These are phyloP conservation scores for Gymnosoma rotundatum DNA, from an alignment of 2,888 invertebrate genomes.

Conservation along the genomic window DNA sequence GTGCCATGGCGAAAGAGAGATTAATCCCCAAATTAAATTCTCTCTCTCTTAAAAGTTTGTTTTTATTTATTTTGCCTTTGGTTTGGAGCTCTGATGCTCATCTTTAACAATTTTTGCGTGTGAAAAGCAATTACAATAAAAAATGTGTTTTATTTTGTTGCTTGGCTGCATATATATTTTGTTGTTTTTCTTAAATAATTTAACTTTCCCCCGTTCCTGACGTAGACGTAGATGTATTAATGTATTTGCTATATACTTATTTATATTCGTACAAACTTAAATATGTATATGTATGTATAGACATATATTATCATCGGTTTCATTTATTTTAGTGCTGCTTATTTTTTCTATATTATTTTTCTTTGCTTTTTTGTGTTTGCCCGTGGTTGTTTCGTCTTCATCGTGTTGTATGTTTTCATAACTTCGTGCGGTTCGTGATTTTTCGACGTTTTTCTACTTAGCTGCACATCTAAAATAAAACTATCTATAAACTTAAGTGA, in stretches of 20 bases:
- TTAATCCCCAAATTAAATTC: constrained; percentile 8
- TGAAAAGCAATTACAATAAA: constrained; percentile 50
- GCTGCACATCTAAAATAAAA: constrained; percentile 65
- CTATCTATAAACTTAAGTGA: constrained; percentile 65
- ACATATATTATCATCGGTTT: constrained; percentile 56
- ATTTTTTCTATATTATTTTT: constrained; percentile 44
- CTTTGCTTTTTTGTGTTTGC: constrained; percentile 58
- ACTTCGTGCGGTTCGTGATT: constrained; percentile 75
- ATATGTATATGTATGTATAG: constrained; percentile 8
- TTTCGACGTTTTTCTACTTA: constrained; percentile 70
- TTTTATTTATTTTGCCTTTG: constrained; percentile 42
- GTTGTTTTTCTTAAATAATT: constrained; percentile 47
- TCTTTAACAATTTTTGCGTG: constrained; percentile 46
- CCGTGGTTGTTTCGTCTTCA: constrained; percentile 72
- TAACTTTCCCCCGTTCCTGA: constrained; percentile 50
- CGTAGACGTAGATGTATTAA: background rate
- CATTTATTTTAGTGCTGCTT: constrained; percentile 41
- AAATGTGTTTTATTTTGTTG: constrained; percentile 33
- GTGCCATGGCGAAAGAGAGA: background rate
- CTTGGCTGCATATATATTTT: constrained; percentile 32
- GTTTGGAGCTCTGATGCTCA: constrained; percentile 50
- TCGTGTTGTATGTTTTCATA: constrained; percentile 76
- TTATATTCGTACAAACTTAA: background rate
- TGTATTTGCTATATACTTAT: constrained; percentile 21
- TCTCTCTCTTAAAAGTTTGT: constrained; percentile 20